phyloP scores from a whole-genome alignment of 2,888 invertebrate genomes.

The Rhagonycha fulva region DNA sequence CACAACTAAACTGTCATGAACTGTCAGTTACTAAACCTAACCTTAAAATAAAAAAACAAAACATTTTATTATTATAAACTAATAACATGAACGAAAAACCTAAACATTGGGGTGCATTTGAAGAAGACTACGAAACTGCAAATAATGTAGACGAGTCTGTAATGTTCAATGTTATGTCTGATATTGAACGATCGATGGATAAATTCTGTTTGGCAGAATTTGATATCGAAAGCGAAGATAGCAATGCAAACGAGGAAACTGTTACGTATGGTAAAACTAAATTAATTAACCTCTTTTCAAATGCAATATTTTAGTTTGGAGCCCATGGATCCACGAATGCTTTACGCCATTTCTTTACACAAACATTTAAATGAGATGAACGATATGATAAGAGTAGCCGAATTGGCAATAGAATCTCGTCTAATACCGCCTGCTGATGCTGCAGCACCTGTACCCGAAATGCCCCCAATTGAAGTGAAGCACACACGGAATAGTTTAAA shows the following conservation, averaged over 20 bases:
- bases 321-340: constrained; percentile 47
- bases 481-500: constrained; percentile 45
- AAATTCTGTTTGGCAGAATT: constrained; percentile 46
- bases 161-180: constrained; percentile 45
- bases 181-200: constrained; percentile 50
- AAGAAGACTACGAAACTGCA: background rate
- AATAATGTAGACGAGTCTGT: constrained; percentile 3
- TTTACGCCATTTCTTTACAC: constrained; percentile 49
- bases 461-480: constrained; percentile 40
- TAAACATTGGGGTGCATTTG: constrained; percentile 24
- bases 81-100: background rate
- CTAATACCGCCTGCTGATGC: constrained; percentile 47
- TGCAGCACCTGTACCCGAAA: constrained; percentile 44
- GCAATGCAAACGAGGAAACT: constrained; percentile 33
- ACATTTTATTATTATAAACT: background rate
- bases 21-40: background rate
- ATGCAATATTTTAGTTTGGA: constrained; percentile 41
- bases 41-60: background rate
- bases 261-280: constrained; percentile 36
- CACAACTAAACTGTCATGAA: no score
- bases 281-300: background rate
- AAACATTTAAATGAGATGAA: constrained; percentile 48
- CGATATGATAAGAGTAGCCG: constrained; percentile 47
- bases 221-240: constrained; percentile 40
- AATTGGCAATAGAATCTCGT: constrained; percentile 46